Evolutionary conservation across 2,888 invertebrate species (phyloP), one percentile per base, ranked within the genome.

Genomic region (Seira sanloemensis): DNA sequence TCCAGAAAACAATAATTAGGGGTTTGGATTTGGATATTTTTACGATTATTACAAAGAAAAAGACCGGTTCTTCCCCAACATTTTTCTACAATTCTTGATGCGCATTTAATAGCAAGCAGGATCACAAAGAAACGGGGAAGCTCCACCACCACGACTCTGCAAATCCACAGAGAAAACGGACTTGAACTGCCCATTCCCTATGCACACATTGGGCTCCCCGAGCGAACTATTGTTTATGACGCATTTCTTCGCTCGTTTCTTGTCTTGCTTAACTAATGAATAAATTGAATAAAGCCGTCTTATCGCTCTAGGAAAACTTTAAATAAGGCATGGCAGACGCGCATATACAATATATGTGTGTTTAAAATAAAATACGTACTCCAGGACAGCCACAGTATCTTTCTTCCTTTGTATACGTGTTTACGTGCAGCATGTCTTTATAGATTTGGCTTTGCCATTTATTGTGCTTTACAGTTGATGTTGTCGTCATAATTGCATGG

Each of bases 21-120:
- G 82, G 82, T 83, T 83, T 83, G 82, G 82, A 67, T 83, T 83
- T 83, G 82, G 82, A 67, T 83, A 83, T 83, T 83, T 83, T 83
- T 83, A 83, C 73, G 82, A 83, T 78, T 78, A 82, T 82, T 82
- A 83, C 37, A 73, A 73, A 71, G 76, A 77, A 73, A 83, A 83
- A 83, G 82, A 83, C 82, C 82, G 82, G 82, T 83, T 83, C 73
- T 78, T 71, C 65, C 72, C 77, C 26, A 79, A 21, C 50, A 67
- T 58, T 81, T 73, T 75, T 74, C 25, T 23, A 26, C 5, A n/a
- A 46, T 23, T 62, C 24, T 23, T 76, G 46, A 19, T 5, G 26
- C 66, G 23, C 12, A 16, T 5, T 19, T 37, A 68, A 37, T 37
- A 18, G 50, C 19, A 50, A 50, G 50, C 50, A 71, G 5, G 5